Conservation (phyloP, 2,797 vertebrate species). For the Chiloscyllium punctatum region DNA sequence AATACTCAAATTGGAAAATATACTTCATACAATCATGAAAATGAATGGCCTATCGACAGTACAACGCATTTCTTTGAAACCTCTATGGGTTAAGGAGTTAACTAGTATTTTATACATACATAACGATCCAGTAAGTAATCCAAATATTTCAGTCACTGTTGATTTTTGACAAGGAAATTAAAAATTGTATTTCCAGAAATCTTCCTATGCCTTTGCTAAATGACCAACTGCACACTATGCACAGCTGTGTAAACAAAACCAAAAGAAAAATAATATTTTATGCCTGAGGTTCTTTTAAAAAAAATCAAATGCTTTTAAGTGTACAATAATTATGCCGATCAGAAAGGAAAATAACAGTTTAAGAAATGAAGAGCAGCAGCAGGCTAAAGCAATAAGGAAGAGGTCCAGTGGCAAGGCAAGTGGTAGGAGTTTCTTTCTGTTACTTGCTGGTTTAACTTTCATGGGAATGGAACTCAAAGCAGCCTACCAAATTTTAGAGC, state of each 20-base stretch:
- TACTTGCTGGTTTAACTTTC: background rate
- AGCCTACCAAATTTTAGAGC: background rate
- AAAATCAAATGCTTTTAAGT: background rate
- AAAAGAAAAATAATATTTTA: background rate
- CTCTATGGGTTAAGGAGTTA: constrained; percentile 35
- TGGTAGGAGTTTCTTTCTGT: background rate
- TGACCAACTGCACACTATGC: background rate
- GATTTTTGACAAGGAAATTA: background rate
- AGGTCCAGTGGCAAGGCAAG: background rate
- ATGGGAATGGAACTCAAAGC: background rate
- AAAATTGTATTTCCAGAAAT: constrained; percentile 23
- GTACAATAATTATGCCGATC: background rate
- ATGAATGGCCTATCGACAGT: background rate
- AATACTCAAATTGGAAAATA: background rate
- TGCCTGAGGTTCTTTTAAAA: background rate
- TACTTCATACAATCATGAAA: constrained; percentile 4
- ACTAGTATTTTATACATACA: constrained; percentile 32
- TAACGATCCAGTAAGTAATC: constrained; percentile 19
- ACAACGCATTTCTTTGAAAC: background rate
- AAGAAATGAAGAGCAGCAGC: constrained; percentile 8
- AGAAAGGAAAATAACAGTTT: background rate
- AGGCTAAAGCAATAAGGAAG: background rate
- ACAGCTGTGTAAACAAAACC: background rate
- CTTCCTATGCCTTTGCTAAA: background rate
- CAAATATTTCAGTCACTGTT: background rate